Conservation (phyloP, 2,113 vertebrate species). For the Forbesichthys agassizii region DNA sequence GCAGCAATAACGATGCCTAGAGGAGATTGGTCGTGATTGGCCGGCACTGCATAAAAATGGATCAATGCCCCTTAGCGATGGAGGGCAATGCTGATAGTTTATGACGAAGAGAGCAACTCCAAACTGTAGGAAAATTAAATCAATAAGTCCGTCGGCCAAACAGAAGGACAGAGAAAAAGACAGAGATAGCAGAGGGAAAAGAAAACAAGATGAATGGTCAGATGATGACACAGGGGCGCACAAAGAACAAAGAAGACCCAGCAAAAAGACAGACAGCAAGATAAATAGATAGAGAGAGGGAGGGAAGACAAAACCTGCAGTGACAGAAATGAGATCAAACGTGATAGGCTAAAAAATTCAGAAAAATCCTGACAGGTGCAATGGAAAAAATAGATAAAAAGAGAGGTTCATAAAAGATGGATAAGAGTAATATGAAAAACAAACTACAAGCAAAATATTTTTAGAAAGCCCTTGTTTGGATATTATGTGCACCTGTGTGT, state of each 20-base stretch:
- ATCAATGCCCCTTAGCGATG: slow-evolving; percentile 60
- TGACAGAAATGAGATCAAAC: slow-evolving; percentile 47
- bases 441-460: slow-evolving; percentile 26
- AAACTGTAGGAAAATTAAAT: slow-evolving; percentile 69
- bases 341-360: slow-evolving; percentile 16
- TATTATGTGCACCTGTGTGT: not conserved
- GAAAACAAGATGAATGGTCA: not conserved
- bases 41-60: slow-evolving; percentile 16
- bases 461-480: not conserved
- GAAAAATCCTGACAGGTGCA: slow-evolving; percentile 50
- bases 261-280: slow-evolving; percentile 21
- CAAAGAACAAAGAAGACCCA: not conserved
- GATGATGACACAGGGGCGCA: slow-evolving; percentile 14
- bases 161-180: slow-evolving; percentile 17
- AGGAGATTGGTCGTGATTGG: slow-evolving; percentile 57
- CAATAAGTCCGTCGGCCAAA: slow-evolving; percentile 43
- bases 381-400: slow-evolving; percentile 12
- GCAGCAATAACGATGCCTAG: slow-evolving; percentile 50
- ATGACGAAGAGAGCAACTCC: slow-evolving; percentile 50
- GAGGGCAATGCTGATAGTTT: slow-evolving; percentile 55
- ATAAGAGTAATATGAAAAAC: slow-evolving; percentile 26
- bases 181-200: slow-evolving; percentile 30
- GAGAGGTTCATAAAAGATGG: slow-evolving; percentile 42
- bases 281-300: slow-evolving; percentile 26
- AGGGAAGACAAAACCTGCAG: not conserved